Base-by-base conservation (phyloP, 2,113 vertebrate genomes). In the Microcebus ravelobensis region DNA sequence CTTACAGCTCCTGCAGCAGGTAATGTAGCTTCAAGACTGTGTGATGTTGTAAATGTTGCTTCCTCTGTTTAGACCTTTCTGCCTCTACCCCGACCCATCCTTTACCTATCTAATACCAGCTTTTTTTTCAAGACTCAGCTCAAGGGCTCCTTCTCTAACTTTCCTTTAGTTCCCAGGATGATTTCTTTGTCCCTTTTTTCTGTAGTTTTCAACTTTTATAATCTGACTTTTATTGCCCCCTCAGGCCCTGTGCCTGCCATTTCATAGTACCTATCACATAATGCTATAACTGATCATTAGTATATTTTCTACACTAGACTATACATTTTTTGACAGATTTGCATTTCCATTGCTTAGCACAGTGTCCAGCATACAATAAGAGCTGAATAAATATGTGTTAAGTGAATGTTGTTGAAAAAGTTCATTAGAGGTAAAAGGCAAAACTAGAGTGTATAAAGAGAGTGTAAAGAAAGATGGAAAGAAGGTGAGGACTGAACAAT, bases 321-420 rank as follows among this genome's bases (percentile, higher is more conserved):
- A 55, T 77, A 81, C 29, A 74, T 42, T 91, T n/a, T 61, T 79
- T 83, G 50, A 88, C 55, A 79, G 14, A 85, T 71, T 85, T 93
- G 17, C 9, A n/a, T 87, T 90, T 84, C n/a, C 5, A 84, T 84
- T 80, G 42, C 82, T 96, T 96, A 74, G n/a, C 67, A 92, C 5
- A 18, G 57, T 34, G 10, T 61, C 52, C 83, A 7, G 34, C 70
- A 74, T 88, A 70, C 52, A 82, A 31, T 73, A 80, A 96, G 29
- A 95, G 7, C 13, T 61, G 15, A 91, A 65, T 48, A 82, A 88
- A 65, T 88, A 76, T 77, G 77, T 95, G 36, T 71, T 91, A 89
- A 81, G 27, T 36, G 17, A 80, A 59, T 61, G 21, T 14, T 90
- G 11, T 31, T 94, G 45, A 63, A 76, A 91, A 80, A 57, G 10